Base-by-base conservation (phyloP, 2,797 vertebrate species). In the Crenuchus spilurus region DNA sequence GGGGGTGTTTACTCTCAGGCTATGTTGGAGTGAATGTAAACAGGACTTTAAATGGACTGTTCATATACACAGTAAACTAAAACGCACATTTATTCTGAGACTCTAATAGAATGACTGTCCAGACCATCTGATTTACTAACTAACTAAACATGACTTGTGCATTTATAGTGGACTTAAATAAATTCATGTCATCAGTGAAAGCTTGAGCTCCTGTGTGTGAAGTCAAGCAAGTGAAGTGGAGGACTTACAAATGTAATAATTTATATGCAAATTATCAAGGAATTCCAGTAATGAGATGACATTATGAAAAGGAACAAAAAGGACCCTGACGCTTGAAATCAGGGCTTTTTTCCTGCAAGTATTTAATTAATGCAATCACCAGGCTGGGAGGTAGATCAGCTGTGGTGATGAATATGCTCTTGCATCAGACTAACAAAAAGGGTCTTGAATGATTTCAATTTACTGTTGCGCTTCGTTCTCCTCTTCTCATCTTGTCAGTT, bases 351-450 rank as follows among this genome's bases (percentile, higher is more conserved):
- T 41, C 28, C 57, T 20, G 49, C 4, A 24, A 76, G 65, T 72
- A 75, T 83, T 83, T 83, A 80, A 83, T 83, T 81, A 81, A 83
- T 77, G 72, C 72, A 80, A 81, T 83, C 82, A 78, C 65, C 54
- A 49, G 49, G 26, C 75, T 75, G 75, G 2, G 62, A 83, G 72
- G 77, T 78, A 79, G 74, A 81, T 81, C 82, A 77, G 69, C 48
- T 70, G 42, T 51, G 54, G 65, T 83, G 82, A 81, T 83, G 77
- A 81, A 79, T 81, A 72, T 63, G 71, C 75, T 67, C 33, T 65
- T 75, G 77, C 69, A 75, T 72, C 60, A 83, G 69, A 51, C 28
- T 26, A 24, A 74, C 74, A 63, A 61, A 64, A 71, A 24, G 35
- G 71, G 66, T 64, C 51, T 55, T 69, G 62, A 52, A 60, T 20